phyloP scores from a whole-genome alignment of 2,797 vertebrate species.

The Okamejei kenojei region DNA sequence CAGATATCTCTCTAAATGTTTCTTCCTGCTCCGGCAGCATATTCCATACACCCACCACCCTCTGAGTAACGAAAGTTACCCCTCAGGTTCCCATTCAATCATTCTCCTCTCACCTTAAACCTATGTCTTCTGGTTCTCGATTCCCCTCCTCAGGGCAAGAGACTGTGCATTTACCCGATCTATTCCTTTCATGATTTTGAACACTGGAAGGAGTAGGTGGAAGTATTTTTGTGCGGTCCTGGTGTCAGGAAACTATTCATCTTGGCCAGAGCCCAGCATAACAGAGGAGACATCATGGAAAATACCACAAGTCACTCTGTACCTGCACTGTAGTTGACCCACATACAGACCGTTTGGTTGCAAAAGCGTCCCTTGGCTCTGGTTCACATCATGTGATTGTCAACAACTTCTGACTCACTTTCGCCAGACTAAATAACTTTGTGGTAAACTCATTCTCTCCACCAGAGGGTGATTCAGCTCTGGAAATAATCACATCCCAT shows the following conservation, averaged over 20 bases:
- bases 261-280: background rate
- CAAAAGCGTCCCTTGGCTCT: background rate
- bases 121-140: too few relatives aligned
- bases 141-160: too few relatives aligned
- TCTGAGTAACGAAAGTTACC: too few relatives aligned
- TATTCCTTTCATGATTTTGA: too few relatives aligned
- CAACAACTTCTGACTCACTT: constrained; percentile 19
- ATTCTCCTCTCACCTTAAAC: too few relatives aligned
- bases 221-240: background rate
- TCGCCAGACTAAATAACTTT: background rate
- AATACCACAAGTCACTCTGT: constrained; percentile 26
- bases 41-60: too few relatives aligned
- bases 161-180: too few relatives aligned
- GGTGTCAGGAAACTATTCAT: constrained; percentile 19
- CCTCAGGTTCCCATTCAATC: too few relatives aligned
- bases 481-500: background rate
- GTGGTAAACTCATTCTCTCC: background rate
- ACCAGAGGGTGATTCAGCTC: background rate
- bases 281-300: constrained; percentile 36
- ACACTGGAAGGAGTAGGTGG: too few relatives aligned
- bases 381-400: background rate
- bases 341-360: background rate
- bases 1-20: too few relatives aligned
- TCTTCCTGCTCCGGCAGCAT: too few relatives aligned
- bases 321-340: constrained; percentile 26